phyloP scores from a whole-genome alignment of 2,888 invertebrate genomes.

The Lycocerus yunnanus region DNA sequence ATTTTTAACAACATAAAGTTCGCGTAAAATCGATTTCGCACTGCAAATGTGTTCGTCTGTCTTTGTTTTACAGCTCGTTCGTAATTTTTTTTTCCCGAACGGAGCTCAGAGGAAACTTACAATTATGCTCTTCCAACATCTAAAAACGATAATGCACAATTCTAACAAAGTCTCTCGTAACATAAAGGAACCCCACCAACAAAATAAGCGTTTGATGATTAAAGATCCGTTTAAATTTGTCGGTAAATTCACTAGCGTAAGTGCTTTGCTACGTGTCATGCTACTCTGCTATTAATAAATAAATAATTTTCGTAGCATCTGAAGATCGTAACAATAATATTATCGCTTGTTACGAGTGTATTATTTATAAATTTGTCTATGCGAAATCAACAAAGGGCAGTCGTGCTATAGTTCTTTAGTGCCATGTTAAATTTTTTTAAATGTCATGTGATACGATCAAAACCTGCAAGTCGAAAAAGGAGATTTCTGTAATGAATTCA shows the following conservation, averaged over 20 bases:
- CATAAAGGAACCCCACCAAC: neutral
- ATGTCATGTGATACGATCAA: no score
- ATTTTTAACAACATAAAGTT: neutral
- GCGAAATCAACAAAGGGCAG: neutral
- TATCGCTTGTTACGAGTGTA: neutral
- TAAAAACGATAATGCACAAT: neutral
- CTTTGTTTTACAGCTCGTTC: constrained; percentile 3
- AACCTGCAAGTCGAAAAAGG: no score
- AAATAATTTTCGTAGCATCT: neutral
- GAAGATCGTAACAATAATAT: neutral
- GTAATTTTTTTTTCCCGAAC: neutral
- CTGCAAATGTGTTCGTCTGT: constrained; percentile 24
- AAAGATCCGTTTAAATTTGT: neutral
- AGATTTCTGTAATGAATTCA: no score
- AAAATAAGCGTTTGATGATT: neutral
- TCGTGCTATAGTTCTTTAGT: no score
- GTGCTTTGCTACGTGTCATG: neutral
- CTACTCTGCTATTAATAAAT: neutral
- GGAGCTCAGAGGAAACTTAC: neutral
- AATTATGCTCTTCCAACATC: neutral
- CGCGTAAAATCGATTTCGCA: neutral
- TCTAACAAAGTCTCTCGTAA: neutral
- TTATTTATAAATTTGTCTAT: neutral
- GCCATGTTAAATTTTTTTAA: no score
- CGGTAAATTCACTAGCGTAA: neutral